These are phyloP conservation scores for Drosophila ficusphila DNA, from an alignment of 1,140 invertebrate species.

Conservation along the genomic window DNA sequence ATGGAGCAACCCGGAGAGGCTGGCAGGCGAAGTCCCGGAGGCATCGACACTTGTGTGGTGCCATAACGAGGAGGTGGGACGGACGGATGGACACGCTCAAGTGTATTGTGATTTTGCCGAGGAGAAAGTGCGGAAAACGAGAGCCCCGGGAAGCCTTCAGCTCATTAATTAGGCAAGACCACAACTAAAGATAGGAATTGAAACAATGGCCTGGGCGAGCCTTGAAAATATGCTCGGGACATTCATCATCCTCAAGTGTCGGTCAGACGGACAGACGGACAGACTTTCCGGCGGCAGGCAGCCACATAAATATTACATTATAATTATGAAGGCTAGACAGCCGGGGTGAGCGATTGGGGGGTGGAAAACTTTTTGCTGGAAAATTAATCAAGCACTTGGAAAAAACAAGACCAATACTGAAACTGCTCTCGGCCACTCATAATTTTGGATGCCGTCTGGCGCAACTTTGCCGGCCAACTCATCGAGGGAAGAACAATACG, in stretches of 20 bases:
- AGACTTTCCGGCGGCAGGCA: slow-evolving; percentile 4
- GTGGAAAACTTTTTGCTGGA: slow-evolving; percentile 49
- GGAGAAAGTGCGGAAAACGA: background rate
- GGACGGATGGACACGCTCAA: slow-evolving; percentile 3
- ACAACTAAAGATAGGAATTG: slow-evolving; percentile 43
- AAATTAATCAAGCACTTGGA: slow-evolving; percentile 67
- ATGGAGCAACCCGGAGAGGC: background rate
- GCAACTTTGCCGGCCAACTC: slow-evolving; percentile 32
- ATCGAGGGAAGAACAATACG: slow-evolving; percentile 31
- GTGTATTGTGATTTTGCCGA: slow-evolving; percentile 20
- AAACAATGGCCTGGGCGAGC: slow-evolving; percentile 46
- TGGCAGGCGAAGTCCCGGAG: slow-evolving; percentile 7
- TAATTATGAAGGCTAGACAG: slow-evolving; percentile 65
- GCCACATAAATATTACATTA: slow-evolving; percentile 63
- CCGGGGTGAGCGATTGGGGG: background rate
- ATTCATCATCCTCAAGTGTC: slow-evolving; percentile 69
- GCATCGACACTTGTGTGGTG: slow-evolving; percentile 8
- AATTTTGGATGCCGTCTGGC: slow-evolving; percentile 45
- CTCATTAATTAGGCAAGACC: slow-evolving; percentile 67
- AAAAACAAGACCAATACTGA: slow-evolving; percentile 11
- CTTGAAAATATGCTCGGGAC: slow-evolving; percentile 50
- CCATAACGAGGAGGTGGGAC: background rate
- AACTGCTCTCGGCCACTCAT: slow-evolving; percentile 58
- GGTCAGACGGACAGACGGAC: slow-evolving; percentile 2
- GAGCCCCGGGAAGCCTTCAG: background rate